These are phyloP conservation scores for Orthonevra nobilis DNA, from an alignment of 2,888 invertebrate genomes.

Conservation along the genomic window DNA sequence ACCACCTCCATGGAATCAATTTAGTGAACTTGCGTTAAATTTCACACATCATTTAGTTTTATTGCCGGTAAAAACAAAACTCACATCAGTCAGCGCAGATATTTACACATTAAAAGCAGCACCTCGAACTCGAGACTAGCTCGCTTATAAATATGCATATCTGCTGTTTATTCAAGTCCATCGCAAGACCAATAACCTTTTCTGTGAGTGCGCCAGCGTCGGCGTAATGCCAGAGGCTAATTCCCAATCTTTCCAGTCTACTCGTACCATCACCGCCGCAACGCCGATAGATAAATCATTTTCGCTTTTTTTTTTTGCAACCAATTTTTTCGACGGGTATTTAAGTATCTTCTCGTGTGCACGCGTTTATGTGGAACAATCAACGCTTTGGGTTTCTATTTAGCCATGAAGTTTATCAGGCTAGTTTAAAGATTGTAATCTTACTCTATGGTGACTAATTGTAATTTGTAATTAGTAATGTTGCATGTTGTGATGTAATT, in stretches of 20 bases:
- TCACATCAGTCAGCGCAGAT: no score
- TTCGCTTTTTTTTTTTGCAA: background rate
- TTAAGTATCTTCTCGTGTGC: background rate
- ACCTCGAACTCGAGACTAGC: background rate
- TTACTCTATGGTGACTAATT: slow-evolving; percentile 38
- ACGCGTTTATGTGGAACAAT: slow-evolving; percentile 22
- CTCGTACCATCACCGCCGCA: background rate
- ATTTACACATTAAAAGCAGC: background rate
- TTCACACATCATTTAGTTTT: slow-evolving; percentile 21
- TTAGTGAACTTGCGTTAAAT: slow-evolving; percentile 12
- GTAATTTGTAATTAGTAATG: slow-evolving; percentile 13
- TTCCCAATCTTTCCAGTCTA: slow-evolving; percentile 3
- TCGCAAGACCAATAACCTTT: slow-evolving; percentile 43
- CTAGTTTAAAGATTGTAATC: no score
- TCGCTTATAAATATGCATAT: slow-evolving; percentile 27
- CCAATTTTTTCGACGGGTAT: background rate
- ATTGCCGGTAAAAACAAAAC: slow-evolving; percentile 2
- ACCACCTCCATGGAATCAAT: no score
- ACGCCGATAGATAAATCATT: slow-evolving; percentile 37
- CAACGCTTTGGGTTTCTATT: background rate
- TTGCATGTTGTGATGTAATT: background rate
- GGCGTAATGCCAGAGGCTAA: slow-evolving; percentile 8
- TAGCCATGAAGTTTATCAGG: no score
- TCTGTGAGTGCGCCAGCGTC: background rate
- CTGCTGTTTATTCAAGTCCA: slow-evolving; percentile 9